Conservation (phyloP, 2,888 invertebrate species). For the Campaea margaritaria region DNA sequence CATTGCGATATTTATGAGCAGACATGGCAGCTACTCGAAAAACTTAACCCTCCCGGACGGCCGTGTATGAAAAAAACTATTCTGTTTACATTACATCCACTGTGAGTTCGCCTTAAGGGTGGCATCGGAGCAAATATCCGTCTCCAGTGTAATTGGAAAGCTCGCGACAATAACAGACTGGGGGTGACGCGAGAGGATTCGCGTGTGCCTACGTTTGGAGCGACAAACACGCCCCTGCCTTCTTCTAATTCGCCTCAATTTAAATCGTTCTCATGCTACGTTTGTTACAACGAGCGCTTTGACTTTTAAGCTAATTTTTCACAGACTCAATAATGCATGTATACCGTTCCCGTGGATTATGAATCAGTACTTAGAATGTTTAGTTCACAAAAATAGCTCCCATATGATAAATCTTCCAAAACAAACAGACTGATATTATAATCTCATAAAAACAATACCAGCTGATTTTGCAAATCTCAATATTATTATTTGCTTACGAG, state of each 20-base stretch:
- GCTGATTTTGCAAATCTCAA: slow-evolving; percentile 23
- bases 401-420: slow-evolving; percentile 5
- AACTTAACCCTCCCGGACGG: too few species aligned
- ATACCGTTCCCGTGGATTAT: background rate
- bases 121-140: slow-evolving; percentile 57
- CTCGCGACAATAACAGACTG: slow-evolving; percentile 69
- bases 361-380: background rate
- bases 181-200: slow-evolving; percentile 60
- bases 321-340: background rate
- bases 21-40: too few species aligned
- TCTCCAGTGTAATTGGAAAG: slow-evolving; percentile 73
- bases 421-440: slow-evolving; percentile 4
- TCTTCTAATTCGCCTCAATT: slow-evolving; percentile 48
- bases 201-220: slow-evolving; percentile 49
- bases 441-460: slow-evolving; percentile 9
- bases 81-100: background rate
- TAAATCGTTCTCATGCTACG: slow-evolving; percentile 38
- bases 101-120: slow-evolving; percentile 17
- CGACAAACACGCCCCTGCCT: slow-evolving; percentile 43
- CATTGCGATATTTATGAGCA: too few species aligned
- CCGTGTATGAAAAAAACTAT: background rate
- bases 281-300: slow-evolving; percentile 2
- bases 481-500: slow-evolving; percentile 50
- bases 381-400: background rate
- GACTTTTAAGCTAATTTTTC: background rate